Evolutionary conservation across 2,888 invertebrate genomes (phyloP).

Genomic region (Anorthoa munda): DNA sequence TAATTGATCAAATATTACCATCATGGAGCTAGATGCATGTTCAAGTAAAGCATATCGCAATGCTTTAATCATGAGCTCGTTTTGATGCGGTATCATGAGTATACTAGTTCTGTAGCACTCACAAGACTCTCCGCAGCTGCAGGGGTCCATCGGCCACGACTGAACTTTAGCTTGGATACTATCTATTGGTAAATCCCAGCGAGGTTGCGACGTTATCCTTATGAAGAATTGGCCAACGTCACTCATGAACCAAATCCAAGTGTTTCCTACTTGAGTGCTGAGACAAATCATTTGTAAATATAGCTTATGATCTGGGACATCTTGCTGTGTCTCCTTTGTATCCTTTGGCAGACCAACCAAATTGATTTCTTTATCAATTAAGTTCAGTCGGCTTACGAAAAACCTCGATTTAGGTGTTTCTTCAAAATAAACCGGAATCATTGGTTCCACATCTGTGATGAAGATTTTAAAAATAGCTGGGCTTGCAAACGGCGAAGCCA

Average conservation of each 20-base stretch:
- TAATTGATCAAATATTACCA: constrained; percentile 81
- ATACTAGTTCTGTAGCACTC: constrained; percentile 85
- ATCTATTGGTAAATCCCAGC: constrained; percentile 85
- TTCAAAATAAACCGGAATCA: constrained; percentile 77
- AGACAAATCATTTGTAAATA: constrained; percentile 84
- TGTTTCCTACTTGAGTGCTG: constrained; percentile 80
- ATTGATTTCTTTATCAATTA: constrained; percentile 82
- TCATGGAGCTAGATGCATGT: constrained; percentile 83
- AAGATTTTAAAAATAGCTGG: constrained; percentile 74
- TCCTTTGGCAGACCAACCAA: constrained; percentile 80
- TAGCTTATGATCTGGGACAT: constrained; percentile 79
- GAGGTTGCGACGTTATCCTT: constrained; percentile 82
- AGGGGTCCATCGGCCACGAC: constrained; percentile 84
- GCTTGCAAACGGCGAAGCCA: constrained; percentile 80
- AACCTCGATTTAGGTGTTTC: constrained; percentile 74
- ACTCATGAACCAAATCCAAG: constrained; percentile 87
- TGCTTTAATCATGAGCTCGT: constrained; percentile 84
- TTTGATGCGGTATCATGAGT: constrained; percentile 83
- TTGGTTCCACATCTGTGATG: constrained; percentile 83
- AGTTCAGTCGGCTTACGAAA: constrained; percentile 79
- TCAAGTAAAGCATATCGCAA: constrained; percentile 83
- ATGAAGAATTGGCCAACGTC: constrained; percentile 85
- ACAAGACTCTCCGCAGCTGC: constrained; percentile 85
- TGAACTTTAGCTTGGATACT: constrained; percentile 79
- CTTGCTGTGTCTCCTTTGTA: constrained; percentile 79